A percentile compares a stretch with the other conserved stretches of the same genome.
Conservation (phyloP, 2,797 vertebrate genomes). For the Tachyglossus aculeatus region DNA sequence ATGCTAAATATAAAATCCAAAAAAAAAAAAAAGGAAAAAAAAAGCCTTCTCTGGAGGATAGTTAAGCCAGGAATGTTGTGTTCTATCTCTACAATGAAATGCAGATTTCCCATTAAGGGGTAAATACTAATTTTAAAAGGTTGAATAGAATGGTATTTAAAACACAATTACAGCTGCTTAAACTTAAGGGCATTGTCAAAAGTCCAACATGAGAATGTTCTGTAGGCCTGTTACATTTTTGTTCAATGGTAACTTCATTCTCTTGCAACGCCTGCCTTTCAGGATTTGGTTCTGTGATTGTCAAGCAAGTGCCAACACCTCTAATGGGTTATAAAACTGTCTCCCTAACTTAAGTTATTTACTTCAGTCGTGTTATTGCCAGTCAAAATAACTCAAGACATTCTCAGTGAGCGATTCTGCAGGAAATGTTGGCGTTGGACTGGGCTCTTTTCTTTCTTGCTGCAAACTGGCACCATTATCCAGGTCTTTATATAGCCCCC, state of each 20-base stretch:
- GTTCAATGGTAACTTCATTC: neutral
- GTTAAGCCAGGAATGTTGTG: slow-evolving; percentile 61
- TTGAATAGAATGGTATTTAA: slow-evolving; percentile 52
- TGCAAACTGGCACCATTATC: no score
- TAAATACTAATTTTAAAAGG: slow-evolving; percentile 60
- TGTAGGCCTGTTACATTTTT: neutral
- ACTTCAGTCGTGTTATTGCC: no score
- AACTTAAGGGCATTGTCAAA: slow-evolving; percentile 35
- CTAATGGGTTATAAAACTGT: no score
- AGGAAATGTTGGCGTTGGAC: no score
- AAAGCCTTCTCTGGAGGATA: slow-evolving; percentile 65
- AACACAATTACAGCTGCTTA: slow-evolving; percentile 48
- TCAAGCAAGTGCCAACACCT: no score
- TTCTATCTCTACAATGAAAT: slow-evolving; percentile 66
- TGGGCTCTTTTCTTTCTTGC: no score
- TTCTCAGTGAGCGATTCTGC: no score
- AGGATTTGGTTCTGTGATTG: no score
- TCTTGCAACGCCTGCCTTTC: neutral
- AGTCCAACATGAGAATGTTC: no score
- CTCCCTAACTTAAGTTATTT: no score
- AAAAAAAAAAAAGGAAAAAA: slow-evolving; percentile 69
- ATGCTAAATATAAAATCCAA: slow-evolving; percentile 70
- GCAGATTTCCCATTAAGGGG: slow-evolving; percentile 59
- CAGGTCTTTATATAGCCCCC: no score
- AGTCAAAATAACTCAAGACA: no score